Conservation (phyloP, 2,113 vertebrate genomes). For the Coturnix japonica region DNA sequence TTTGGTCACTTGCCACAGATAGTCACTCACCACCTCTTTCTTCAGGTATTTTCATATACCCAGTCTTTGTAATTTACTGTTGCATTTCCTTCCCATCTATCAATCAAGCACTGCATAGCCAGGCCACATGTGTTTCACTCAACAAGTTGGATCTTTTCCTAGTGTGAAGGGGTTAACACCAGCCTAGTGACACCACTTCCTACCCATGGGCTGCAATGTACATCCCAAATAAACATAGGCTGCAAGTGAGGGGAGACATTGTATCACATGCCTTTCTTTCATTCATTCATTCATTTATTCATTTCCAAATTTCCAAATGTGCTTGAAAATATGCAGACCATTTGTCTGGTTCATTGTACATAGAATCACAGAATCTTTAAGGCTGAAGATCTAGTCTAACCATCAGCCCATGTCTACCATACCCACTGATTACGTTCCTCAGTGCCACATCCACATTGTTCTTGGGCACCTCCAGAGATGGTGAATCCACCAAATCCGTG, state of each 20-base stretch:
- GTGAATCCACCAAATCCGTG: no score
- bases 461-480: no score
- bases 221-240: background rate
- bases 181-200: conserved; percentile 6
- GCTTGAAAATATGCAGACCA: background rate
- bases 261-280: background rate
- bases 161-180: background rate
- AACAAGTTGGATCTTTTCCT: background rate
- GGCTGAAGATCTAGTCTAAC: no score
- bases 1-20: background rate
- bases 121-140: background rate
- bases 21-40: conserved; percentile 20
- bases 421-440: no score
- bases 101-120: background rate
- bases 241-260: background rate
- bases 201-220: background rate
- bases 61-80: background rate
- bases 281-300: no score
- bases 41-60: conserved; percentile 56
- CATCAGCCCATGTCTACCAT: no score
- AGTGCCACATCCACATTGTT: no score
- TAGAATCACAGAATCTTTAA: no score
- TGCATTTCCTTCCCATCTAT: background rate
- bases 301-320: background rate
- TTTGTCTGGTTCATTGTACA: background rate